A percentile compares a stretch with the other conserved stretches of the same genome.
These are phyloP conservation scores for Spatulosminthurus flaviceps DNA, from an alignment of 2,888 invertebrate species.

Conservation along the genomic window DNA sequence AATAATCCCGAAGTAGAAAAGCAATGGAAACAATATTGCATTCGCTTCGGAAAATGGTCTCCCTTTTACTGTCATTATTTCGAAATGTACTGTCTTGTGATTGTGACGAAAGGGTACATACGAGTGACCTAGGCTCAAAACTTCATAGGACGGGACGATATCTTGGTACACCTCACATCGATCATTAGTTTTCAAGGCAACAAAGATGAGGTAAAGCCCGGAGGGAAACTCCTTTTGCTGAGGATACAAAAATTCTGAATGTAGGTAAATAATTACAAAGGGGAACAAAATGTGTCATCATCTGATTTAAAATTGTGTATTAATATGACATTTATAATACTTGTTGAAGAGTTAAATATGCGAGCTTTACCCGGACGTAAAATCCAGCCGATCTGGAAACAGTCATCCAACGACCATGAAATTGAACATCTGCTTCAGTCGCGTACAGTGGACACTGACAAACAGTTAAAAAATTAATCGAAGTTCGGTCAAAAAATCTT, in stretches of 20 bases:
- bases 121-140: too few relatives aligned
- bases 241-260: slow-evolving; percentile 61
- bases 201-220: slow-evolving; percentile 82
- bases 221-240: slow-evolving; percentile 74
- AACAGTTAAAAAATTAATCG: too few relatives aligned
- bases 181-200: slow-evolving; percentile 75
- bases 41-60: background rate
- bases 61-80: slow-evolving; percentile 21
- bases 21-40: slow-evolving; percentile 53
- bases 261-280: slow-evolving; percentile 56
- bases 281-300: too few relatives aligned
- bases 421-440: slow-evolving; percentile 78
- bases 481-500: too few relatives aligned
- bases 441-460: slow-evolving; percentile 85
- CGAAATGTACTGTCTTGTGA: background rate
- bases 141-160: background rate
- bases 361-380: slow-evolving; percentile 77
- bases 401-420: slow-evolving; percentile 79
- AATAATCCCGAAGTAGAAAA: background rate
- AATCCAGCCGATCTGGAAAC: slow-evolving; percentile 79
- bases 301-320: too few relatives aligned
- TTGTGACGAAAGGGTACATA: background rate
- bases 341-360: too few relatives aligned
- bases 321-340: too few relatives aligned
- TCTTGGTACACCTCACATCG: slow-evolving; percentile 64